Percentiles rank a stretch among this genome's conserved stretches.
phyloP scores from a whole-genome alignment of 2,797 vertebrate species.

The Pantherophis vulpinus region DNA sequence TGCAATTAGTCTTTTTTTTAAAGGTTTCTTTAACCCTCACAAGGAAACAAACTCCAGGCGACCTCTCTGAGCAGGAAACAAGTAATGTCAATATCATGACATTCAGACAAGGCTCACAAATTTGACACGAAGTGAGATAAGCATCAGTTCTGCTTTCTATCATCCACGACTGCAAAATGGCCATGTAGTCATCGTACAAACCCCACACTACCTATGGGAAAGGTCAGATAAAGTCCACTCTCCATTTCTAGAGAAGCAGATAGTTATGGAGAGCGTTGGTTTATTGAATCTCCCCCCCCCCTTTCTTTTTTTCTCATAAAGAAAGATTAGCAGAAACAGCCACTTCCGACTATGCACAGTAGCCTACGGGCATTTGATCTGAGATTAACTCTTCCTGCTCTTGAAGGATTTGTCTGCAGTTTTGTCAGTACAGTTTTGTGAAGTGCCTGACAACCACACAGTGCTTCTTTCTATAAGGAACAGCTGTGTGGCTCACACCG shows the following conservation, averaged over 20 bases:
- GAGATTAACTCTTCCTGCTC: not conserved
- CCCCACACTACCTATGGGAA: slow-evolving; percentile 35
- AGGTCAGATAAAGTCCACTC: slow-evolving; percentile 60
- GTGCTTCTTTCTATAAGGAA: not conserved
- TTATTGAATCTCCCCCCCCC: not conserved
- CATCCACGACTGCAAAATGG: slow-evolving; percentile 11
- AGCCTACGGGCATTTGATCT: not conserved
- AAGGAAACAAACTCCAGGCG: slow-evolving; percentile 18
- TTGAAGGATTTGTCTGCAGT: not conserved
- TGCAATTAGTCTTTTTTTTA: slow-evolving; percentile 20
- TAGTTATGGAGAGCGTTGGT: not conserved
- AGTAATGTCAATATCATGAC: slow-evolving; percentile 35
- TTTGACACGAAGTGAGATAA: slow-evolving; percentile 31
- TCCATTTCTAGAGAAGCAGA: slow-evolving; percentile 19
- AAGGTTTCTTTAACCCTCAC: slow-evolving; percentile 23
- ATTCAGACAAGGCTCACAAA: slow-evolving; percentile 15
- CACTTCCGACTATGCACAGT: not conserved
- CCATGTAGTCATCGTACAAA: slow-evolving; percentile 35
- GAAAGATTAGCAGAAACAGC: slow-evolving; percentile 10
- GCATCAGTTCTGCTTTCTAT: slow-evolving; percentile 51
- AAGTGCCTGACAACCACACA: not conserved
- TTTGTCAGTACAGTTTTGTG: not conserved
- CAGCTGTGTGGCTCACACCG: not conserved
- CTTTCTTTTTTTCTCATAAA: slow-evolving; percentile 16
- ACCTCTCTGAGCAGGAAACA: slow-evolving; percentile 27